Evolutionary conservation across 2,113 vertebrate genomes (phyloP).

Genomic region (Podiceps cristatus): DNA sequence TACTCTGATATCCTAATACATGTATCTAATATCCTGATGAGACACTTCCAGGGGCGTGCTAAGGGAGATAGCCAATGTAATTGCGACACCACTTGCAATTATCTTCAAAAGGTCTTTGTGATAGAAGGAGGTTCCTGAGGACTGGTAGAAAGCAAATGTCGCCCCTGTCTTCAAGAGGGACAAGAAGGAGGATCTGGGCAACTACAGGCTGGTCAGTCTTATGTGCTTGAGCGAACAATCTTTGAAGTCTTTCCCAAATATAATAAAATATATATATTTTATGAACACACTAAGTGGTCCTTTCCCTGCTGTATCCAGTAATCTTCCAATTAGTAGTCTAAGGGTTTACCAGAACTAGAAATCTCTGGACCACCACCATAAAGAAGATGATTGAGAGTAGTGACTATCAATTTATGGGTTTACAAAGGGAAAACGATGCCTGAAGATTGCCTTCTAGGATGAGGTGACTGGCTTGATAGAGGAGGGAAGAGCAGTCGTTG

Average conservation of each 20-base stretch:
- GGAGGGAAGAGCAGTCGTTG: not conserved
- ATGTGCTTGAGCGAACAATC: not conserved
- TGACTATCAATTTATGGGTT: not conserved
- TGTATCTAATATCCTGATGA: not conserved
- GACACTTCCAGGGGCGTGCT: not conserved
- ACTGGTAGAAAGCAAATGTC: not conserved
- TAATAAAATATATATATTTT: not conserved
- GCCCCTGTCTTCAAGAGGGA: not conserved
- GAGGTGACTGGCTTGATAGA: not conserved
- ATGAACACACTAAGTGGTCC: not conserved
- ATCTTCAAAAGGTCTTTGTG: not conserved
- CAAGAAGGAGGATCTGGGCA: not conserved
- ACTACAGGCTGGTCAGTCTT: not conserved
- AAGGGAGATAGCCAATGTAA: not conserved
- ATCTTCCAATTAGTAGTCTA: not conserved
- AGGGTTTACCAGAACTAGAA: not conserved
- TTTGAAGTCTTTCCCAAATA: not conserved
- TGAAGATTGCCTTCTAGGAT: not conserved
- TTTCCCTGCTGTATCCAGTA: not conserved
- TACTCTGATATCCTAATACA: not conserved
- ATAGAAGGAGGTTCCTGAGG: not conserved
- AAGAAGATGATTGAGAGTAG: not conserved
- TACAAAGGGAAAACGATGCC: accelerated
- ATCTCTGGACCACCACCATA: not conserved
- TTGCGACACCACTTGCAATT: not conserved